A percentile compares a stretch with the other conserved stretches of the same genome.
Conservation (phyloP, 1,140 invertebrate species). For the Brachionus rubens region DNA sequence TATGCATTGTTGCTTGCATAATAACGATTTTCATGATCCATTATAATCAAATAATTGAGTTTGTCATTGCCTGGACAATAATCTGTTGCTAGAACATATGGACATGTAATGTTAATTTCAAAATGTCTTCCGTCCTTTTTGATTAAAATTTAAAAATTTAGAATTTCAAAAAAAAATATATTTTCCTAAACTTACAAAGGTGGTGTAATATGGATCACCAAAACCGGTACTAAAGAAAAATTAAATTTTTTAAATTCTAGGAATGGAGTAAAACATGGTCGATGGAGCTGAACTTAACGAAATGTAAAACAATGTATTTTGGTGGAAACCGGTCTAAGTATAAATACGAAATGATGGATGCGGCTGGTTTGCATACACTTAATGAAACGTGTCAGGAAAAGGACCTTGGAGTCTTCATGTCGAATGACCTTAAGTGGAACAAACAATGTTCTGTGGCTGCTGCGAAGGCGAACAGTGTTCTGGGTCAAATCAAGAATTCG, state of each 20-base stretch:
- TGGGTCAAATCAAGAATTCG: no score
- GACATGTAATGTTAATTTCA: neutral
- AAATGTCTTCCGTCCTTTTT: slow-evolving; percentile 24
- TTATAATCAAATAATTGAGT: neutral
- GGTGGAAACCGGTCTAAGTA: no score
- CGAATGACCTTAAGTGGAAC: no score
- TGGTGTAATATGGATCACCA: slow-evolving; percentile 39
- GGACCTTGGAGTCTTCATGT: no score
- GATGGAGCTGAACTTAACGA: no score
- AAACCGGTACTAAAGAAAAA: slow-evolving; percentile 18
- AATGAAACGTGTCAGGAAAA: no score
- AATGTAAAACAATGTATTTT: no score
- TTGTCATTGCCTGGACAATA: neutral
- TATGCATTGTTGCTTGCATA: neutral
- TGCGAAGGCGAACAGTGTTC: no score
- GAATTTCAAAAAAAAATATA: neutral
- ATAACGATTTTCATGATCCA: neutral
- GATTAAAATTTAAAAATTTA: neutral
- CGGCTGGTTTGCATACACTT: no score
- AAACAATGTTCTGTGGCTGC: no score
- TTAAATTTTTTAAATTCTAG: neutral
- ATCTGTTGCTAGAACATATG: slow-evolving; percentile 33
- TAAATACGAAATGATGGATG: no score
- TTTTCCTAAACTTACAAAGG: slow-evolving; percentile 5
- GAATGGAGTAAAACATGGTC: neutral